Conservation (phyloP, 2,888 invertebrate species). For the Lobophora halterata region DNA sequence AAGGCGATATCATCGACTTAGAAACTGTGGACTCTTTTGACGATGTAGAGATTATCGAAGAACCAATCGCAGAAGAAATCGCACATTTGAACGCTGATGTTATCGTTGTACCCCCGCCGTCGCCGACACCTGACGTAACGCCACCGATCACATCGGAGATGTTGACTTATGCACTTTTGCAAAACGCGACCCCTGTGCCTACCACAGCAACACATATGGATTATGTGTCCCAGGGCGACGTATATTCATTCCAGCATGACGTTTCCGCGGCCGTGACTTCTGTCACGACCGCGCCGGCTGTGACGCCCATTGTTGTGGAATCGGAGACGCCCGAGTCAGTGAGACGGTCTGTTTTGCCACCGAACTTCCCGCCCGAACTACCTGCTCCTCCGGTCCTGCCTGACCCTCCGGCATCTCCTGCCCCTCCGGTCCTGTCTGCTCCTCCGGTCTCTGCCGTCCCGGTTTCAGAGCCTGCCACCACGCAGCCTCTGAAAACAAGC, state of each 20-base stretch:
- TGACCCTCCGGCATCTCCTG: neutral
- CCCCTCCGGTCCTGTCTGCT: neutral
- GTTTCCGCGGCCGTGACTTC: neutral
- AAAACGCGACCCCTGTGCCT: neutral
- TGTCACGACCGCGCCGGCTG: neutral
- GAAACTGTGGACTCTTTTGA: constrained; percentile 14
- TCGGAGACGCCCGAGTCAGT: neutral
- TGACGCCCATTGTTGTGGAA: neutral
- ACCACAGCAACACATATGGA: neutral
- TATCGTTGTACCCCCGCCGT: constrained; percentile 14
- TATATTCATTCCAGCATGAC: constrained; percentile 1
- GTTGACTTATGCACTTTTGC: constrained; percentile 1
- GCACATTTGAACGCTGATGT: constrained; percentile 8
- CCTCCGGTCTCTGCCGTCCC: neutral
- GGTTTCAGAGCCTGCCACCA: neutral
- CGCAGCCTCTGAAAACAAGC: constrained; percentile 4
- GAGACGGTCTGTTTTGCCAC: too few relatives aligned
- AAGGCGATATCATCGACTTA: constrained; percentile 2
- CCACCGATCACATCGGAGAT: constrained; percentile 7
- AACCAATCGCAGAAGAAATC: constrained; percentile 2
- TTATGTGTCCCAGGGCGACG: constrained; percentile 3
- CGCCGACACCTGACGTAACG: constrained; percentile 6
- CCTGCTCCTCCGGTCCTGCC: neutral
- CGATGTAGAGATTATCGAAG: constrained; percentile 7
- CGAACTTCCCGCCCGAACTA: neutral